Evolutionary conservation across 2,113 vertebrate species (phyloP).

Genomic region (Pagrus major): DNA sequence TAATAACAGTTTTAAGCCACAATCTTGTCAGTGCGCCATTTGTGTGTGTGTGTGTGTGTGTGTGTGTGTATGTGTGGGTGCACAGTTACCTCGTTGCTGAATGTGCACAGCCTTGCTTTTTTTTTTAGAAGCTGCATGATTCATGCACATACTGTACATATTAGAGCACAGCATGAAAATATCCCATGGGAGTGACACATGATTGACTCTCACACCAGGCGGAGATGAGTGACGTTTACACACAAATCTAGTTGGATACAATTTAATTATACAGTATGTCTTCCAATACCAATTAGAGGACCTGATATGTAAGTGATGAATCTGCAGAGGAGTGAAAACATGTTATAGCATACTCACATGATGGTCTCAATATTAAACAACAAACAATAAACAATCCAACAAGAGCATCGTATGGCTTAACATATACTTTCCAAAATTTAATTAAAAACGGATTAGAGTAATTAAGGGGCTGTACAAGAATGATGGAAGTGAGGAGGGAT

Average conservation of each 20-base stretch:
- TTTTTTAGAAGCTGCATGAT: background rate
- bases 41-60: constrained; percentile 10
- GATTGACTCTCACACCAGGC: constrained; percentile 5
- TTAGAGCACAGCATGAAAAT: constrained; percentile 9
- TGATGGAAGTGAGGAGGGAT: no score
- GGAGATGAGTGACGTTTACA: background rate
- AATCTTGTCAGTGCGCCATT: background rate
- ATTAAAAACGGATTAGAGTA: background rate
- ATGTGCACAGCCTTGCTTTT: constrained; percentile 8
- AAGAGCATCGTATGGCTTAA: background rate
- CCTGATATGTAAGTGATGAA: background rate
- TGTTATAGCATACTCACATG: background rate
- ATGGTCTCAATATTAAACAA: background rate
- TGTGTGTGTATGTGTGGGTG: constrained; percentile 16
- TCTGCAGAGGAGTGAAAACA: background rate
- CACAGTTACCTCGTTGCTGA: constrained; percentile 15
- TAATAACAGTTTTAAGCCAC: constrained; percentile 18
- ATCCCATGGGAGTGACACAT: background rate
- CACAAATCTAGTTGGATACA: background rate
- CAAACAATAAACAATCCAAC: background rate
- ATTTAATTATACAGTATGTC: background rate
- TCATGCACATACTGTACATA: constrained; percentile 7
- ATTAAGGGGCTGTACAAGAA: background rate
- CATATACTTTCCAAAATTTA: background rate
- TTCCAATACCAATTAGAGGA: background rate